Base-by-base conservation (phyloP, 2,113 vertebrate species). In the Podocnemis expansa region DNA sequence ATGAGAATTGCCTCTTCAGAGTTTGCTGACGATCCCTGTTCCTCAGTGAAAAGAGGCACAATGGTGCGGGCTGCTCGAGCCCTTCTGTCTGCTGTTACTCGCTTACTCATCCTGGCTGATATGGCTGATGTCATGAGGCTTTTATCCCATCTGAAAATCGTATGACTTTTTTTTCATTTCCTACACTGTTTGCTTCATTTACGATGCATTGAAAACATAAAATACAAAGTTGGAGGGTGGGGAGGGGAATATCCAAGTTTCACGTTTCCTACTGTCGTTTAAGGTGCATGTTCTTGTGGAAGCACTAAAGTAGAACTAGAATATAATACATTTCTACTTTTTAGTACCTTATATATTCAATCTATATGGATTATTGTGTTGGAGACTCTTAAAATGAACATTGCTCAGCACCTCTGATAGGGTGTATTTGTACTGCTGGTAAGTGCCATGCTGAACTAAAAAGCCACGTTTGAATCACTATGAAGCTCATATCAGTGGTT, bases 41-140 rank as follows among this genome's bases (percentile, higher is more conserved):
- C 99, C 2, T 99, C 99, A 0, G 99, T 99, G 97, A 99, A 99
- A 86, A 98, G 99, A 0, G 99, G 99, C 82, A 99, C 99, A 79
- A 99, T 99, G 99, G 99, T 99, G 94, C 98, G 99, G 80, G 99
- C 99, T 0, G 99, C 99, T 9, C 98, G 99, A 0, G 99, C 99
- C 56, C 97, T 99, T 95, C 98, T 99, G 0, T 99, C 99, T 0
- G 99, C 99, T 1, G 99, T 99, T 88, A 99, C 99, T 0, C 99
- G 99, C 81, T 96, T 99, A 52, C 99, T 99, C 97, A 99, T 99
- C 98, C 97, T 99, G 85, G 99, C 99, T 1, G 99, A 99, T 95
- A 99, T 99, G 99, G 99, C 99, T 0, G 99, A 99, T 2, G 99
- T 99, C 98, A 99, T 99, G 99, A 98, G 99, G 96, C 99, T 99